Evolutionary conservation across 2,888 invertebrate species (phyloP).

Genomic region (Podabrus alpinus): DNA sequence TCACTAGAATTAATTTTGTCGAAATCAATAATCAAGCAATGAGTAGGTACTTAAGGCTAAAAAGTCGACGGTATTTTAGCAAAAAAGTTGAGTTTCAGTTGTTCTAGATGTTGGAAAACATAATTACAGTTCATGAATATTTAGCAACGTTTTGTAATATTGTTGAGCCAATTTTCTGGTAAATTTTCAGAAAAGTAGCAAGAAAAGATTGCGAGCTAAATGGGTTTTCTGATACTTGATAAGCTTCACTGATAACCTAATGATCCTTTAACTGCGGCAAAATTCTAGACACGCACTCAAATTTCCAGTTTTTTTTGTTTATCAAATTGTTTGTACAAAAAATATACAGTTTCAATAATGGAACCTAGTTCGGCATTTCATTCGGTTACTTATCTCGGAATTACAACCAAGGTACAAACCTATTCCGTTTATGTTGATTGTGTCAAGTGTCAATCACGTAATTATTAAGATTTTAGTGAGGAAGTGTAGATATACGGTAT

Average conservation of each 20-base stretch:
- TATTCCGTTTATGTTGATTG: neutral
- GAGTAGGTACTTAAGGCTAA: neutral
- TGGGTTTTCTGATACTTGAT: conserved; percentile 13
- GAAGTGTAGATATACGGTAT: neutral
- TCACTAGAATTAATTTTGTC: neutral
- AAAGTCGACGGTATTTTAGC: neutral
- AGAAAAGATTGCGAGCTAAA: conserved; percentile 14
- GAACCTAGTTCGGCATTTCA: neutral
- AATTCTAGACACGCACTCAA: conserved; percentile 14
- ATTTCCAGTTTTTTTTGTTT: neutral
- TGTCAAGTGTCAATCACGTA: neutral
- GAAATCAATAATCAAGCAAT: neutral
- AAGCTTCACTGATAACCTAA: conserved; percentile 17
- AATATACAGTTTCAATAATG: neutral
- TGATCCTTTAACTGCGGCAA: conserved; percentile 11
- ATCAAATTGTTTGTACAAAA: neutral
- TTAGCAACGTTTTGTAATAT: neutral
- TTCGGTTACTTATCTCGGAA: neutral
- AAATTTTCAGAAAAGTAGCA: neutral
- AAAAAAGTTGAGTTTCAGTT: neutral
- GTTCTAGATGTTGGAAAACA: neutral
- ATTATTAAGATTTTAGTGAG: neutral
- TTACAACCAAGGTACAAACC: neutral
- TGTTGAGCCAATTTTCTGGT: neutral
- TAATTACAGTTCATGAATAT: neutral